These are phyloP conservation scores for Rhinoptilus africanus DNA, from an alignment of 2,113 vertebrate species.

Conservation along the genomic window DNA sequence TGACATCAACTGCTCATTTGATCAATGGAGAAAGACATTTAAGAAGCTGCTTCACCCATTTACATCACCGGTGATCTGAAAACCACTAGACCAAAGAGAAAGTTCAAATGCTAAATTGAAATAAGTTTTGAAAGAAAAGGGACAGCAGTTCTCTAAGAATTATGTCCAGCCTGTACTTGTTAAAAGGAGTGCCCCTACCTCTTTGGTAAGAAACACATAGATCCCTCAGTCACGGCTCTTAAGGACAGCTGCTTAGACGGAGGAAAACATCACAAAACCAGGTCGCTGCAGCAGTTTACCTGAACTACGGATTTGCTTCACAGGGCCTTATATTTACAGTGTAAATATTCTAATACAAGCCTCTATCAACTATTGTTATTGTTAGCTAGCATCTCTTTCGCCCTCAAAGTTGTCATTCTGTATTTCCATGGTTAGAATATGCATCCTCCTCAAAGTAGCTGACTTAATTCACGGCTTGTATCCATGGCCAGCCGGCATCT, in stretches of 20 bases:
- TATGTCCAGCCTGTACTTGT: neutral
- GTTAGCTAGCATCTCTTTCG: neutral
- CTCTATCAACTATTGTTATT: neutral
- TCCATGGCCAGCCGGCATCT: neutral
- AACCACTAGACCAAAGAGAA: neutral
- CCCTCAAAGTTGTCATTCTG: neutral
- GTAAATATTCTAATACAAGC: neutral
- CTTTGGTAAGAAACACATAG: fast-evolving
- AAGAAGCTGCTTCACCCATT: neutral
- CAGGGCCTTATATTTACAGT: neutral
- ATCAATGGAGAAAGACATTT: neutral
- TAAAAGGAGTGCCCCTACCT: neutral
- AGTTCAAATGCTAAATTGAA: neutral
- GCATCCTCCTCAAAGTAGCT: neutral
- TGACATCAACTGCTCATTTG: neutral
- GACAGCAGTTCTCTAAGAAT: neutral
- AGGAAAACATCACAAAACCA: neutral
- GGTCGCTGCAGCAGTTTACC: neutral
- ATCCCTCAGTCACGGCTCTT: neutral
- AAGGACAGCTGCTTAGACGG: neutral
- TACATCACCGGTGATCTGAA: neutral
- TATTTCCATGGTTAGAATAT: neutral
- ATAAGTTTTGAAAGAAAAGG: neutral
- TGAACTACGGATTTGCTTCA: neutral
- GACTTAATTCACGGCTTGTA: neutral